A percentile compares a stretch with the other conserved stretches of the same genome.
These are phyloP conservation scores for Pristionchus maxplancki DNA, from an alignment of 2,888 invertebrate genomes.

Conservation along the genomic window DNA sequence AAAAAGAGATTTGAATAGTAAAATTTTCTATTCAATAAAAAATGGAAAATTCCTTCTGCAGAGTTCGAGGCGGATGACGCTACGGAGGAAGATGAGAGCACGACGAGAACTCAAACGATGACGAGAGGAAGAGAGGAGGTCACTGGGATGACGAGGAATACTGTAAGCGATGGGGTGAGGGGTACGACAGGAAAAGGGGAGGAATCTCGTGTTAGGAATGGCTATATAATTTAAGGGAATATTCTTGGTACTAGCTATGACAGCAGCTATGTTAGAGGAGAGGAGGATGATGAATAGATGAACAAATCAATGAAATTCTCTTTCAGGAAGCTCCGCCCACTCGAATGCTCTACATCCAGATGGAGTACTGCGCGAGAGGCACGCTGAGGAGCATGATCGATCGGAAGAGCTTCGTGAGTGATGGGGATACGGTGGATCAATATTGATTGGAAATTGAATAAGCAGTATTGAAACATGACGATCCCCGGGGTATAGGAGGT, in stretches of 20 bases:
- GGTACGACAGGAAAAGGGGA: background rate
- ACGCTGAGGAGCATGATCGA: conserved; percentile 84
- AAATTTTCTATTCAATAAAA: background rate
- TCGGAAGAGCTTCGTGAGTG: conserved; percentile 84
- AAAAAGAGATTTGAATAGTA: background rate
- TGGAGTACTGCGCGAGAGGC: conserved; percentile 99
- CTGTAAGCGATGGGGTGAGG: background rate
- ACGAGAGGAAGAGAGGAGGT: background rate
- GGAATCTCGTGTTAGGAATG: no score
- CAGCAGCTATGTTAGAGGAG: no score
- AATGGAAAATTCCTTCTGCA: background rate
- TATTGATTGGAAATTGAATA: background rate
- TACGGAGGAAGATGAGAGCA: background rate
- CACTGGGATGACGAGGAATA: conserved; percentile 5
- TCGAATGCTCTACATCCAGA: conserved; percentile 81
- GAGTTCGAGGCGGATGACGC: conserved; percentile 16
- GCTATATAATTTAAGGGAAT: no score
- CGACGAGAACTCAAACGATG: background rate
- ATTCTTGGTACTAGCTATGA: no score
- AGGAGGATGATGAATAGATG: no score
- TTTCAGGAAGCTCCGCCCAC: conserved; percentile 44
- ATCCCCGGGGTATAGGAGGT: no score
- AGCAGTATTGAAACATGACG: no score
- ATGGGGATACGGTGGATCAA: background rate
- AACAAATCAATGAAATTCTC: background rate